Conservation (phyloP, 1,140 invertebrate genomes). For the Limonius californicus region DNA sequence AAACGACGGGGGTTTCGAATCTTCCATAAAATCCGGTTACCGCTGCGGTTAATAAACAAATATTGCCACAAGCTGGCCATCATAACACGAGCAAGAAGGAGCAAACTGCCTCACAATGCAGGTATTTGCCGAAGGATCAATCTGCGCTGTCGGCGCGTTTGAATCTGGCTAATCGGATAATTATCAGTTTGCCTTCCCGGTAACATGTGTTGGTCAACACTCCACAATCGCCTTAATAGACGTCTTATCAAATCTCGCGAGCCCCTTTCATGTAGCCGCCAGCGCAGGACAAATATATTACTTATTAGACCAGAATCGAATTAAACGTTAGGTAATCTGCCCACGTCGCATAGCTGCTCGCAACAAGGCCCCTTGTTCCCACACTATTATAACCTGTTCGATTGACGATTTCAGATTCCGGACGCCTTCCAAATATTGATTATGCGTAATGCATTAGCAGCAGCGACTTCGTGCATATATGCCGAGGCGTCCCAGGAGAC, state of each 20-base stretch:
- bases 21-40: too few species aligned
- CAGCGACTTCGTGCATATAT: neutral
- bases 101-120: slow-evolving; percentile 31
- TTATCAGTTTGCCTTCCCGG: slow-evolving; percentile 38
- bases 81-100: too few species aligned
- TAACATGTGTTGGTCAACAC: slow-evolving; percentile 35
- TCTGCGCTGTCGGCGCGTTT: slow-evolving; percentile 35
- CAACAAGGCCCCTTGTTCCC: neutral
- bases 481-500: neutral
- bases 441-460: neutral
- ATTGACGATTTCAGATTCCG: neutral
- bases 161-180: slow-evolving; percentile 39
- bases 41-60: too few species aligned
- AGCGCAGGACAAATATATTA: neutral
- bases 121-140: slow-evolving; percentile 37
- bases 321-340: neutral
- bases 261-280: slow-evolving; percentile 29
- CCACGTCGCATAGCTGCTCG: neutral
- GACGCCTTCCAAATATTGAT: neutral
- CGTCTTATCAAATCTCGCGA: slow-evolving; percentile 31
- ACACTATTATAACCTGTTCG: neutral
- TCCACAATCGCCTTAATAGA: slow-evolving; percentile 32
- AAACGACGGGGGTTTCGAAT: too few species aligned
- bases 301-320: neutral
- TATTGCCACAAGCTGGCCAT: too few species aligned